Conservation (phyloP, 2,888 invertebrate genomes). For the Trissoscelio sp. region DNA sequence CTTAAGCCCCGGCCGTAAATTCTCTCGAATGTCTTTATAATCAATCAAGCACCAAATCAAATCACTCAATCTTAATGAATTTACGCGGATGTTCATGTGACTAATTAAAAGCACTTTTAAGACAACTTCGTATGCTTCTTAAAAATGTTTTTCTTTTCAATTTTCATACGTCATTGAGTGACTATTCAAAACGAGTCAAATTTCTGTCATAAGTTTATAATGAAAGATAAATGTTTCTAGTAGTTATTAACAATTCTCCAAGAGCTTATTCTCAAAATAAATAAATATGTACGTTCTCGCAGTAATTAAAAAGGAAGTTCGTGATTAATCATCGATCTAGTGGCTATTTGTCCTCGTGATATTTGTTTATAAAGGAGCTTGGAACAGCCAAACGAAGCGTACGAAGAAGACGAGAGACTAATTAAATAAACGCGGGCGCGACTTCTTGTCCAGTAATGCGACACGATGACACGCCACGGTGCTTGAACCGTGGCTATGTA, state of each 20-base stretch:
- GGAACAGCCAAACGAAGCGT: slow-evolving; percentile 29
- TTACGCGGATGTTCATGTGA: slow-evolving; percentile 11
- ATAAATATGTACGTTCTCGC: slow-evolving; percentile 32
- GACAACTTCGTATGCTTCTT: neutral
- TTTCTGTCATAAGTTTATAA: slow-evolving; percentile 60
- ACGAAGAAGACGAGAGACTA: slow-evolving; percentile 62
- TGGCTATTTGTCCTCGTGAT: no score
- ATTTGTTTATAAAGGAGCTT: no score
- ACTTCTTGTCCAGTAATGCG: slow-evolving; percentile 75
- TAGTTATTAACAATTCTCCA: slow-evolving; percentile 70
- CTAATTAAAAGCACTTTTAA: slow-evolving; percentile 12
- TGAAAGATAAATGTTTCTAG: slow-evolving; percentile 66
- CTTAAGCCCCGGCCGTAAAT: slow-evolving; percentile 12
- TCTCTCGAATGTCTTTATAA: slow-evolving; percentile 50
- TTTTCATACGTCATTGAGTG: slow-evolving; percentile 14
- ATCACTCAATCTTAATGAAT: slow-evolving; percentile 38
- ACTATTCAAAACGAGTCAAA: slow-evolving; percentile 28
- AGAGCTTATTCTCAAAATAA: slow-evolving; percentile 34
- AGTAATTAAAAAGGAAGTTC: slow-evolving; percentile 42
- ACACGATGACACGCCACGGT: slow-evolving; percentile 72
- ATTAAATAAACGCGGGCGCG: slow-evolving; percentile 81
- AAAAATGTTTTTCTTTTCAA: no score
- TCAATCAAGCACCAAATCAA: slow-evolving; percentile 47
- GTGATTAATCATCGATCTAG: slow-evolving; percentile 24
- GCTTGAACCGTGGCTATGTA: slow-evolving; percentile 76